phyloP scores from a whole-genome alignment of 2,888 invertebrate genomes.

The Dolomedes plantarius region DNA sequence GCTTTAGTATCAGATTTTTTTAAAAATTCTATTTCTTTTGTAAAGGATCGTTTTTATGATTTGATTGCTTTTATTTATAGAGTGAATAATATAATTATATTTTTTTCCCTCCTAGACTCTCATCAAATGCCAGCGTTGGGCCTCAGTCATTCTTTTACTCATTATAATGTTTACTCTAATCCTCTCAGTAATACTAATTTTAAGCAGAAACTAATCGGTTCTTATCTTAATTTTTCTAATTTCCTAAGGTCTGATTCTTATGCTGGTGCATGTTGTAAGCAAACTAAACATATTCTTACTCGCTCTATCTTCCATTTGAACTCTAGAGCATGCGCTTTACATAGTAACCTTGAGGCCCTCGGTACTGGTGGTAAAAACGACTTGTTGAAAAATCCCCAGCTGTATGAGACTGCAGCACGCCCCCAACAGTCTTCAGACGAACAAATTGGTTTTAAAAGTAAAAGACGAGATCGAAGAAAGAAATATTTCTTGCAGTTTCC shows the following conservation, averaged over 20 bases:
- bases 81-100: background rate
- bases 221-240: conserved; percentile 23
- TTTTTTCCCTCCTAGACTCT: conserved; percentile 31
- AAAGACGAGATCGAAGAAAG: background rate
- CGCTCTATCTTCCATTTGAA: conserved; percentile 22
- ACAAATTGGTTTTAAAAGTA: background rate
- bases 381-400: no score
- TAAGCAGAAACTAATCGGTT: conserved; percentile 29
- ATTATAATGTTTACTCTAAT: conserved; percentile 25
- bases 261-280: conserved; percentile 22
- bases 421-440: background rate
- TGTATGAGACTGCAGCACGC: background rate
- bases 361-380: conserved; percentile 32
- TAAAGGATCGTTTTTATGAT: no score
- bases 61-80: no score
- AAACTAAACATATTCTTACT: conserved; percentile 30
- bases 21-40: no score
- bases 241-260: background rate
- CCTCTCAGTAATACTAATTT: conserved; percentile 21
- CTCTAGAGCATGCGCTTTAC: conserved; percentile 27
- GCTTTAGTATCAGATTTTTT: no score
- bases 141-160: conserved; percentile 46
- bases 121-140: conserved; percentile 42
- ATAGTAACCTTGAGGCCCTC: conserved; percentile 51
- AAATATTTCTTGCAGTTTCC: background rate